Percentiles rank a stretch among this genome's conserved stretches.
These are phyloP conservation scores for Scaptodrosophila latifasciaeformis DNA, from an alignment of 2,888 invertebrate genomes.

Conservation along the genomic window DNA sequence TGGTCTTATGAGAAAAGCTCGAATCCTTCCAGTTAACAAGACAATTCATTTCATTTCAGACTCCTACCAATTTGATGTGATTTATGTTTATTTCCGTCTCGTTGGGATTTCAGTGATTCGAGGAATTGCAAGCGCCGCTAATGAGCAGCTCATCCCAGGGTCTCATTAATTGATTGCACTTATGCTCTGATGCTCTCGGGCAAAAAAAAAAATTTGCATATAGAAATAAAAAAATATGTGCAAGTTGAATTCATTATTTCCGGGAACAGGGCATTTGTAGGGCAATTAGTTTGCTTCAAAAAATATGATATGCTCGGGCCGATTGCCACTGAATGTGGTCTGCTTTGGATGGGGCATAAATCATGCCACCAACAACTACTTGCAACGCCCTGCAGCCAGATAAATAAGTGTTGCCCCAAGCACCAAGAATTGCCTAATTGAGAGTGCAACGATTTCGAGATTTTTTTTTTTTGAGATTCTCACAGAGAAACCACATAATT, in stretches of 20 bases:
- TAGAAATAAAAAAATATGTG: slow-evolving; percentile 54
- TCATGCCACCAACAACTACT: slow-evolving; percentile 53
- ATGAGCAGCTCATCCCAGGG: slow-evolving; percentile 43
- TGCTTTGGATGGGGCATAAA: slow-evolving; percentile 61
- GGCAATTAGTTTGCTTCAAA: slow-evolving; percentile 70
- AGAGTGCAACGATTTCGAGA: slow-evolving; percentile 35
- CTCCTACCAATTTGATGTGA: too few species aligned
- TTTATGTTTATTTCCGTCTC: slow-evolving; percentile 72
- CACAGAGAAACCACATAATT: slow-evolving; percentile 2
- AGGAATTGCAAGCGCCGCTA: slow-evolving; percentile 72
- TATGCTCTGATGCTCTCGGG: slow-evolving; percentile 33
- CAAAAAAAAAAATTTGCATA: slow-evolving; percentile 59
- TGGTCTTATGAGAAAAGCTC: too few species aligned
- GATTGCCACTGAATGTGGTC: slow-evolving; percentile 24
- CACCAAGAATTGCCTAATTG: slow-evolving; percentile 55
- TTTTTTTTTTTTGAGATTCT: too few species aligned
- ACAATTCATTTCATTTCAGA: too few species aligned
- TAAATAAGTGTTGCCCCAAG: slow-evolving; percentile 40
- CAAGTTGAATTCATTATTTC: slow-evolving; percentile 65
- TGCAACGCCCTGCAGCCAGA: too few species aligned
- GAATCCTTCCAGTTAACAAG: too few species aligned
- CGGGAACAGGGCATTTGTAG: slow-evolving; percentile 75
- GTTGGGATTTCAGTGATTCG: slow-evolving; percentile 71
- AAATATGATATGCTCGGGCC: slow-evolving; percentile 28
- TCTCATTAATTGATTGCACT: slow-evolving; percentile 2